Conservation (phyloP, 2,888 invertebrate species). For the Orthosia incerta region DNA sequence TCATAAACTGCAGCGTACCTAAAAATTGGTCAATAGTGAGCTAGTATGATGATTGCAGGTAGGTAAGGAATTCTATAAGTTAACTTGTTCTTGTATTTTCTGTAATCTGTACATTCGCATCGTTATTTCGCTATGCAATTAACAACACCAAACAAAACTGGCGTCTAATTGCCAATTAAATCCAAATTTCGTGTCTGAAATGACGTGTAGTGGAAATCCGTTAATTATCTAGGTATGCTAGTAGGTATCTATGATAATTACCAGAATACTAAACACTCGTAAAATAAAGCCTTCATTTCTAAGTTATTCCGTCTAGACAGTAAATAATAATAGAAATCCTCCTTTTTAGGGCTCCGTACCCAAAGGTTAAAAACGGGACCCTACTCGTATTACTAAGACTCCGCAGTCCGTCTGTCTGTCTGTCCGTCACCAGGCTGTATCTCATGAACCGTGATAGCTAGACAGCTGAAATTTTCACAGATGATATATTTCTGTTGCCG, state of each 20-base stretch:
- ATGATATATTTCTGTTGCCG: no score
- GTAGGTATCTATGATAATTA: slow-evolving; percentile 4
- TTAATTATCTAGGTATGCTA: slow-evolving; percentile 38
- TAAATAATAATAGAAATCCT: background rate
- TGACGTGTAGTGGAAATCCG: slow-evolving; percentile 55
- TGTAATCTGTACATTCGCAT: slow-evolving; percentile 9
- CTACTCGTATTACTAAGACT: no score
- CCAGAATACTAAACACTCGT: background rate
- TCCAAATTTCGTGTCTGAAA: slow-evolving; percentile 42
- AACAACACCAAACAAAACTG: slow-evolving; percentile 8
- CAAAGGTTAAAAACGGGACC: no score
- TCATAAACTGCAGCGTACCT: background rate
- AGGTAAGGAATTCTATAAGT: background rate
- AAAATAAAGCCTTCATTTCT: slow-evolving; percentile 22
- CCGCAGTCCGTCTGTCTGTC: no score
- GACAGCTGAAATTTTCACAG: no score
- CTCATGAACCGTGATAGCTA: no score
- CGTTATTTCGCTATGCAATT: slow-evolving; percentile 7
- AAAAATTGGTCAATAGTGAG: background rate
- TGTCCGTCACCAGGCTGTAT: no score
- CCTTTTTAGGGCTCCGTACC: no score
- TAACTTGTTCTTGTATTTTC: background rate
- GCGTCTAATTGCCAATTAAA: slow-evolving; percentile 47
- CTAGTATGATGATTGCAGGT: background rate
- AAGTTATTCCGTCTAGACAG: background rate